Evolutionary conservation across 2,888 invertebrate genomes (phyloP).

Genomic region (Rhingia rostrata): DNA sequence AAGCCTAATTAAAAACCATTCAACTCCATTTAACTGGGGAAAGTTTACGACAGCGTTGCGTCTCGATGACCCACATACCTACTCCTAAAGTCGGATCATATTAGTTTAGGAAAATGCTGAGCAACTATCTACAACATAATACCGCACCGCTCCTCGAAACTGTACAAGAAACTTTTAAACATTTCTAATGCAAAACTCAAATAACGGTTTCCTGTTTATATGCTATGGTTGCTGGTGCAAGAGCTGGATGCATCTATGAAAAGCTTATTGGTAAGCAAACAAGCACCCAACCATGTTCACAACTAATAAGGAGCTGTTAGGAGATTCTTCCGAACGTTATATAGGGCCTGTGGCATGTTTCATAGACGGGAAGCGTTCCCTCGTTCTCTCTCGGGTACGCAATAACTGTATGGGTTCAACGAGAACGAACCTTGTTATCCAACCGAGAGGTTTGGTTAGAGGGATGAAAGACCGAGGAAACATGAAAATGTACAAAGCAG

Average conservation of each 20-base stretch:
- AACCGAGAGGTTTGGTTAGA: background rate
- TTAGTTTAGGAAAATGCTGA: background rate
- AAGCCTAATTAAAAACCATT: too few species aligned
- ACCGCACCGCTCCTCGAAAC: background rate
- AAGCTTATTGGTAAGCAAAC: slow-evolving; percentile 71
- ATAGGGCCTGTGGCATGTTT: slow-evolving; percentile 54
- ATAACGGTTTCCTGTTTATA: slow-evolving; percentile 49
- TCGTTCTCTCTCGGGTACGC: slow-evolving; percentile 12
- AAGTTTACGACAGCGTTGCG: too few species aligned
- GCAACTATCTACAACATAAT: slow-evolving; percentile 24
- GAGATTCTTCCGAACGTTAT: slow-evolving; percentile 47
- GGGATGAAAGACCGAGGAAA: slow-evolving; percentile 19
- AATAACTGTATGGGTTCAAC: slow-evolving; percentile 24
- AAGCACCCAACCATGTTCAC: slow-evolving; percentile 69
- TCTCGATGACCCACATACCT: too few species aligned
- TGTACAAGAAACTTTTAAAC: slow-evolving; percentile 44
- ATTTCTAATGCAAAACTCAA: slow-evolving; percentile 68
- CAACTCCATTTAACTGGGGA: too few species aligned
- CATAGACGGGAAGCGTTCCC: slow-evolving; percentile 56
- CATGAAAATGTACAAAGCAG: slow-evolving; percentile 45
- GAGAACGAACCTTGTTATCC: slow-evolving; percentile 38
- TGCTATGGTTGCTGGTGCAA: background rate
- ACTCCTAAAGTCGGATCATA: too few species aligned
- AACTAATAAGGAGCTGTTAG: slow-evolving; percentile 73
- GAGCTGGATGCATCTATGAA: slow-evolving; percentile 36